These are phyloP conservation scores for Agrochola circellaris DNA, from an alignment of 2,888 invertebrate species.

Conservation along the genomic window DNA sequence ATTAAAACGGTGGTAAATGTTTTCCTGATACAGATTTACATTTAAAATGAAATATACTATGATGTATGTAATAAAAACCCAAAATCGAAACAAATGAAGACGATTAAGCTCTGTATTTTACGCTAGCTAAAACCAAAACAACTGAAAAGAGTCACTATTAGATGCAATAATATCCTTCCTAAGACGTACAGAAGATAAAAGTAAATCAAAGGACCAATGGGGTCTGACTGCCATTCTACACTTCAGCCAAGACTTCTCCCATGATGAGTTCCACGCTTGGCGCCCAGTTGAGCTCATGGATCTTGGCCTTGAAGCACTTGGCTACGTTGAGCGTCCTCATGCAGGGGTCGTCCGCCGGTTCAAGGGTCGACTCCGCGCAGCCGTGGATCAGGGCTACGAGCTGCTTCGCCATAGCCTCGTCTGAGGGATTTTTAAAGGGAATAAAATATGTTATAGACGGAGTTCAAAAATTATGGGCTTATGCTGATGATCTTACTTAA, in stretches of 20 bases:
- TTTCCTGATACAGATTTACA: too few relatives aligned
- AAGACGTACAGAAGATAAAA: not conserved
- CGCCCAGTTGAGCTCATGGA: conserved; percentile 81
- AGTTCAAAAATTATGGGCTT: not conserved
- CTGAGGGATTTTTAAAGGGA: conserved; percentile 61
- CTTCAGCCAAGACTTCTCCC: conserved; percentile 76
- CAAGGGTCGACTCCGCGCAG: conserved; percentile 66
- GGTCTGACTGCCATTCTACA: conserved; percentile 45
- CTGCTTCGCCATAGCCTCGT: conserved; percentile 76
- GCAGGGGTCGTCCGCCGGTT: conserved; percentile 68
- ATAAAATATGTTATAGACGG: not conserved
- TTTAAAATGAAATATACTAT: too few relatives aligned
- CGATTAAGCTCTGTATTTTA: not conserved
- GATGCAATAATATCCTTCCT: not conserved
- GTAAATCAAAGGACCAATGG: not conserved
- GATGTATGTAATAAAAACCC: not conserved
- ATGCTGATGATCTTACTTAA: not conserved
- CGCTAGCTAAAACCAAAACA: not conserved
- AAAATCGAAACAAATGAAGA: not conserved
- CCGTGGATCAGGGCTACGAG: conserved; percentile 75
- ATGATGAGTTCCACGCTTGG: conserved; percentile 75
- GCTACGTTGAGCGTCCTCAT: conserved; percentile 70
- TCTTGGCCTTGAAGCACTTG: conserved; percentile 79
- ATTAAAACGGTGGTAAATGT: not conserved
- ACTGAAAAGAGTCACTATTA: not conserved